phyloP scores from a whole-genome alignment of 1,140 invertebrate species.

The Philopotamus ludificatus region DNA sequence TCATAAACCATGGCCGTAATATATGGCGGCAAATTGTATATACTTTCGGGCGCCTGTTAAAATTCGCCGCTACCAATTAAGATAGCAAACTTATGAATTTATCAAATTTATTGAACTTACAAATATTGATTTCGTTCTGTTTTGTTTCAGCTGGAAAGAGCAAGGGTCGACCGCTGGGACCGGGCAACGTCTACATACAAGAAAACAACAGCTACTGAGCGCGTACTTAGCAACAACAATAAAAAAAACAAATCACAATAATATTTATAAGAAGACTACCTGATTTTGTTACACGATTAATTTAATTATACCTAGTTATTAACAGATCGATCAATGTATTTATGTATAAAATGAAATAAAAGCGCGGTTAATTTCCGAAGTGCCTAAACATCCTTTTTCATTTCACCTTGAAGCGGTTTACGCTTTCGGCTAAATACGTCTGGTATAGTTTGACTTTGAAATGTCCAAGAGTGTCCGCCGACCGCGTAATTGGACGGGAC shows the following conservation, averaged over 20 bases:
- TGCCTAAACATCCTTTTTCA: no score
- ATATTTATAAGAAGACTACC: conserved; percentile 4
- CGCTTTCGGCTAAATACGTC: no score
- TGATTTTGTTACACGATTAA: conserved; percentile 12
- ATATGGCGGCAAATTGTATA: no score
- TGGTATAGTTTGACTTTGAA: not conserved
- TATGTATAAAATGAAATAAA: conserved; percentile 22
- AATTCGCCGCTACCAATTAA: no score
- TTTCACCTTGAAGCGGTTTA: not conserved
- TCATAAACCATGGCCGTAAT: conserved; percentile 20
- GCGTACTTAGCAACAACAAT: not conserved
- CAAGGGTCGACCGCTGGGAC: conserved; percentile 31
- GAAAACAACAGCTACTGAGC: conserved; percentile 33
- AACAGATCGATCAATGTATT: conserved; percentile 18
- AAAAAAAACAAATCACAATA: not conserved
- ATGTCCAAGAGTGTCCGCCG: not conserved
- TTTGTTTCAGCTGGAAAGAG: conserved; percentile 39
- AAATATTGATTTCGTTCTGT: conserved; percentile 22
- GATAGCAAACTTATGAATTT: no score
- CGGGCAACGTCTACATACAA: conserved; percentile 40
- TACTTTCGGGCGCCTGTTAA: no score
- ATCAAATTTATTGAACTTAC: no score
- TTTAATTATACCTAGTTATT: conserved; percentile 18
- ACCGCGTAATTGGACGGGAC: conserved; percentile 6
- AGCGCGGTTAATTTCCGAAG: not conserved